Percentiles rank a stretch among this genome's conserved stretches.
Conservation (phyloP, 2,797 vertebrate genomes). For the Trematomus bernacchii region DNA sequence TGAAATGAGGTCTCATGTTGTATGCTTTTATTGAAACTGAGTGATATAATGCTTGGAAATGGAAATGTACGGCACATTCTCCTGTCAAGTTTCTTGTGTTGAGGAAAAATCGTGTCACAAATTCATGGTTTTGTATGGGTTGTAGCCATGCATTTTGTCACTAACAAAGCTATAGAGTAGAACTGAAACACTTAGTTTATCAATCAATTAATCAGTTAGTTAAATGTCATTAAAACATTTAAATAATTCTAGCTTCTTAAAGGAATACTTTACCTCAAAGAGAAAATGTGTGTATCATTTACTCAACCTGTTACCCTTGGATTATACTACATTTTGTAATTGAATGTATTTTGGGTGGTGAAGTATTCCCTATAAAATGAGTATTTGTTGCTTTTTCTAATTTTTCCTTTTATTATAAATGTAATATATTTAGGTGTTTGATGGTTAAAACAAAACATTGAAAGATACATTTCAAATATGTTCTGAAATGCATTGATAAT, state of each 20-base stretch:
- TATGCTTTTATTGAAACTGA: slow-evolving; percentile 4
- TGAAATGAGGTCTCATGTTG: neutral
- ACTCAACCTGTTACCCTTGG: no score
- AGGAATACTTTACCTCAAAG: neutral
- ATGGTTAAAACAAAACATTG: no score
- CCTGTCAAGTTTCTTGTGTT: neutral
- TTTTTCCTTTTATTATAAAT: no score
- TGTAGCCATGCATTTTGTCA: neutral
- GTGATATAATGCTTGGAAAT: neutral
- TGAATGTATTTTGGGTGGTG: no score
- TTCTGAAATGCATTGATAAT: neutral
- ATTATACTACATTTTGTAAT: no score
- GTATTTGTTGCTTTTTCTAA: no score
- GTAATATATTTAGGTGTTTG: no score
- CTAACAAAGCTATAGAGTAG: neutral
- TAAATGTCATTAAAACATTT: fast-evolving
- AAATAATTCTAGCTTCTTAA: neutral
- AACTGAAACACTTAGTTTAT: neutral
- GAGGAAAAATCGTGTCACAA: neutral
- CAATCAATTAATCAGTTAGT: neutral
- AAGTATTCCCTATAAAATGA: no score
- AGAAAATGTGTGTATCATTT: no score
- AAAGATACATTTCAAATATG: no score
- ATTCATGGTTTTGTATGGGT: neutral
- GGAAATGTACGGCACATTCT: neutral